Conservation (phyloP, 2,113 vertebrate genomes). For the Andinoacara biseriatus region DNA sequence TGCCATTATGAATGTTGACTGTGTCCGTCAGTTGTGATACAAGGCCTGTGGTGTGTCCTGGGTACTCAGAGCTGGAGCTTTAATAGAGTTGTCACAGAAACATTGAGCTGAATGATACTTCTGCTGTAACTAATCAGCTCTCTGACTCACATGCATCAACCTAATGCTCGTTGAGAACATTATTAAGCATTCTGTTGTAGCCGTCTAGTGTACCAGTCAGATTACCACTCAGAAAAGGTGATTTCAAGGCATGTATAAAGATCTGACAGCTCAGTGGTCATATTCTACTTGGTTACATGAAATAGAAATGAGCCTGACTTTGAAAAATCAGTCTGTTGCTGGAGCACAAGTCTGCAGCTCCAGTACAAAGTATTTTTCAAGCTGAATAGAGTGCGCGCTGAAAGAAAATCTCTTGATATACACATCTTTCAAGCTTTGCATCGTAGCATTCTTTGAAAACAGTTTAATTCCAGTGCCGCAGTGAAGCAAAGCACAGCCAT, state of each 20-base stretch:
- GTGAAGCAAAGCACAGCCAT: not conserved
- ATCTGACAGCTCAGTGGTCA: not conserved
- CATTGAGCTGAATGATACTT: conserved; percentile 30
- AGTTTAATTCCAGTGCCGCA: not conserved
- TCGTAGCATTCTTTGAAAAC: not conserved
- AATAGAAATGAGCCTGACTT: conserved; percentile 18
- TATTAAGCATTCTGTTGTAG: conserved; percentile 27
- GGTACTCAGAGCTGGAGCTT: not conserved
- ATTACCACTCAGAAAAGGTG: conserved; percentile 25
- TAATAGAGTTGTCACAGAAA: conserved; percentile 42
- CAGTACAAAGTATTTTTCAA: not conserved
- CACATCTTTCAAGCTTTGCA: not conserved
- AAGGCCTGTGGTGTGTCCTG: not conserved
- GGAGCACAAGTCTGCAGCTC: not conserved
- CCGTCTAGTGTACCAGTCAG: conserved; percentile 11
- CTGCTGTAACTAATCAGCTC: conserved; percentile 48
- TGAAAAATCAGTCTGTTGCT: not conserved
- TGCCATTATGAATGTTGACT: conserved; percentile 39
- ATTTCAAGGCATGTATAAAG: conserved; percentile 16
- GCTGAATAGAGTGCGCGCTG: not conserved
- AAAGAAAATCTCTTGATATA: not conserved
- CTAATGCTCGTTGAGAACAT: conserved; percentile 40
- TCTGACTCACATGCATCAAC: conserved; percentile 42
- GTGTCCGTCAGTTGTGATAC: conserved; percentile 9
- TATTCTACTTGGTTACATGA: conserved; percentile 7